Evolutionary conservation across 1,140 invertebrate species (phyloP).

Genomic region (Adelges cooleyi): DNA sequence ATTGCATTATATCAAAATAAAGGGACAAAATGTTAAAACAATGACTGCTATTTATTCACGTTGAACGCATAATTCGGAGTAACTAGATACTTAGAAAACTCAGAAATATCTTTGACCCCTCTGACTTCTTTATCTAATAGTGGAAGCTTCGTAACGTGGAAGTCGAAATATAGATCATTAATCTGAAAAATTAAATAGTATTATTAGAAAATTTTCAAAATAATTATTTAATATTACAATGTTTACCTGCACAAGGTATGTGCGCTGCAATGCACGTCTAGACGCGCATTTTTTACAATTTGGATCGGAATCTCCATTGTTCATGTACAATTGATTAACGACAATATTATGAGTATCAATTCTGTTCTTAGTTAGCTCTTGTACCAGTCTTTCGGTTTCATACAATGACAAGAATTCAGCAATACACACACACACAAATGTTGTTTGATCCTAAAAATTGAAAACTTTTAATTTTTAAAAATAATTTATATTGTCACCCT

Average conservation of each 20-base stretch:
- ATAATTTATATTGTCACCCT: too few relatives aligned
- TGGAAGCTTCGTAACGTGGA: conserved; percentile 91
- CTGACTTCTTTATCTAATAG: conserved; percentile 89
- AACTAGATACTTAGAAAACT: conserved; percentile 82
- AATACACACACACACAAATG: conserved; percentile 98
- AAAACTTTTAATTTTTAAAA: too few relatives aligned
- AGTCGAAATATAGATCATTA: conserved; percentile 95
- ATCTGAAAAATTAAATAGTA: conserved; percentile 52
- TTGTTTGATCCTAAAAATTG: conserved; percentile 75
- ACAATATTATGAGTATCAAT: conserved; percentile 98
- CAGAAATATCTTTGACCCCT: conserved; percentile 69
- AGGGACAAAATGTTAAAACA: too few relatives aligned
- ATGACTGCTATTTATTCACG: too few relatives aligned
- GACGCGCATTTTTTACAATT: conserved; percentile 81
- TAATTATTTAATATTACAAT: too few relatives aligned
- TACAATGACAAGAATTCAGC: conserved; percentile 98
- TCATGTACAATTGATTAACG: conserved; percentile 64
- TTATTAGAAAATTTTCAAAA: too few relatives aligned
- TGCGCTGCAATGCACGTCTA: conserved; percentile 81
- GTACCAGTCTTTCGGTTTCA: conserved; percentile 90
- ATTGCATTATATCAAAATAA: too few relatives aligned
- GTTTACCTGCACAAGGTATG: conserved; percentile 87
- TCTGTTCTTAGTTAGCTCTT: conserved; percentile 87
- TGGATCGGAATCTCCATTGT: conserved; percentile 46
- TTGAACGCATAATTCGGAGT: conserved; percentile 57